Evolutionary conservation across 2,888 invertebrate genomes (phyloP).

Genomic region (Tipula helvola): DNA sequence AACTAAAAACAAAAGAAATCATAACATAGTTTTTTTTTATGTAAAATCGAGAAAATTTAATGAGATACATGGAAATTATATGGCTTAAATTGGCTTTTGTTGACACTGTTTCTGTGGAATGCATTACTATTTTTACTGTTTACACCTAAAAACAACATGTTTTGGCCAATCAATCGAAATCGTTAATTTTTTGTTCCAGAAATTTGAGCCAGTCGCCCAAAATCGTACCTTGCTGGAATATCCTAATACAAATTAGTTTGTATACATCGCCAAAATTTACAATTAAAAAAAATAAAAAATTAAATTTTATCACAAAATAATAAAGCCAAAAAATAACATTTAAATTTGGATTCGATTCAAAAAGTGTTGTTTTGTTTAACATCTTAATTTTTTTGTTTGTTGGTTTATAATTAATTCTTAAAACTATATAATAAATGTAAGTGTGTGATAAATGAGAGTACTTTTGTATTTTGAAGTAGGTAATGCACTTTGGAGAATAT

Average conservation of each 20-base stretch:
- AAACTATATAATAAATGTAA: neutral
- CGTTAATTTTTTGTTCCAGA: neutral
- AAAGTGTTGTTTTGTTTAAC: neutral
- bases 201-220: neutral
- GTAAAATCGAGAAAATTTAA: no score
- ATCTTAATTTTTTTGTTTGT: neutral
- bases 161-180: neutral
- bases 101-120: neutral
- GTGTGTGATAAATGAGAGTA: neutral
- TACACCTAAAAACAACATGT: neutral
- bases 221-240: neutral
- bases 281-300: neutral
- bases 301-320: constrained; percentile 6
- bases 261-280: neutral
- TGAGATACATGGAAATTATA: neutral
- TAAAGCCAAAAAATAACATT: neutral
- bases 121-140: neutral
- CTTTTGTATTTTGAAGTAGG: neutral
- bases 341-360: neutral
- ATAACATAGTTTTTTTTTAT: neutral
- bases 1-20: neutral
- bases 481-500: neutral
- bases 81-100: neutral
- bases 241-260: neutral
- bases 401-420: neutral